phyloP scores from a whole-genome alignment of 2,113 vertebrate genomes.

The Seriola quinqueradiata region DNA sequence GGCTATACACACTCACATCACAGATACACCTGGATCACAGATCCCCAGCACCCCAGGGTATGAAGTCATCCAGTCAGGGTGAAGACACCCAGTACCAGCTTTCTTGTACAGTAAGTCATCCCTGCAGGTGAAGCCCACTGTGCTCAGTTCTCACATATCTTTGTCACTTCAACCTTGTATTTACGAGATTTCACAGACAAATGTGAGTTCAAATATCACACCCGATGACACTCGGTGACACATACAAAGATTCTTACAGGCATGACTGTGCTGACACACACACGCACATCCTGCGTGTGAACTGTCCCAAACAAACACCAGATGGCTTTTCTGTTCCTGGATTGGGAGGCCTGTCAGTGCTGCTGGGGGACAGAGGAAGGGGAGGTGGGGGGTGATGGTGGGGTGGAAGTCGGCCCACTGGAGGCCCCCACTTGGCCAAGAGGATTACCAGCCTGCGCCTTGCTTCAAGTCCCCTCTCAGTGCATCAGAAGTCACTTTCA shows the following conservation, averaged over 20 bases:
- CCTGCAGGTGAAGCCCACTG: not conserved
- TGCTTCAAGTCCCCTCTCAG: constrained; percentile 42
- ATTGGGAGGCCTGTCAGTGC: constrained; percentile 78
- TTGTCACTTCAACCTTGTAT: constrained; percentile 19
- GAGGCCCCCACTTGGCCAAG: constrained; percentile 68
- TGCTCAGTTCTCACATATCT: constrained; percentile 7
- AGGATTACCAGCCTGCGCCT: constrained; percentile 73
- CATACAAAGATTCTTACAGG: constrained; percentile 25
- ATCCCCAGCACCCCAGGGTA: not conserved
- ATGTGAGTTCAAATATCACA: constrained; percentile 11
- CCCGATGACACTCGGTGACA: constrained; percentile 23
- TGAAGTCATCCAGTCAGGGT: constrained; percentile 43
- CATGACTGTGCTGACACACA: constrained; percentile 39
- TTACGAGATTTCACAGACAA: constrained; percentile 38
- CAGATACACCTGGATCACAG: constrained; percentile 48
- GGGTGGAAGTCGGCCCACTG: constrained; percentile 61
- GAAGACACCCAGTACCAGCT: constrained; percentile 12
- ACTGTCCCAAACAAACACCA: constrained; percentile 85
- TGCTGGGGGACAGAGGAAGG: constrained; percentile 57
- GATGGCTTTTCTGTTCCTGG: constrained; percentile 84
- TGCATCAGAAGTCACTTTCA: constrained; percentile 61
- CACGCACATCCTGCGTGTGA: constrained; percentile 67
- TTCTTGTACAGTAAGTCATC: constrained; percentile 9
- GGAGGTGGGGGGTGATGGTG: not conserved
- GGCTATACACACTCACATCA: not conserved